Base-by-base conservation (phyloP, 2,797 vertebrate genomes). In the Tokudaia tokunoshimensis region DNA sequence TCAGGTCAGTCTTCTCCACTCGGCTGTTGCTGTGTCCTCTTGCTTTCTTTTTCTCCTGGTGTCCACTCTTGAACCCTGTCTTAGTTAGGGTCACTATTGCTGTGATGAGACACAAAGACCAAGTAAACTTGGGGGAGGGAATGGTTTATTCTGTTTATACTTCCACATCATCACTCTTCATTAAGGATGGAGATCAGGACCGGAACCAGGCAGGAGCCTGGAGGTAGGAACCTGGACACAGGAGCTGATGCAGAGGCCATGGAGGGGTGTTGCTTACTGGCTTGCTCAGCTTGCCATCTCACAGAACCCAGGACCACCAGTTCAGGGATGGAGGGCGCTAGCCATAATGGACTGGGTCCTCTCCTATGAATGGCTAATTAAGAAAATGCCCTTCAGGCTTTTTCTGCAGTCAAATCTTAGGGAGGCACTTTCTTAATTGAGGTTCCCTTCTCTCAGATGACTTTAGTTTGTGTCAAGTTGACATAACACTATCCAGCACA, bases 1-100 rank as follows among this genome's bases (percentile, higher is more conserved):
- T 65, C 3, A 0, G n/a, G 0, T 52, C 31, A 11, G 9, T 61
- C 67, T 47, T 55, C 52, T 47, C 34, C 7, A 3, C 37, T 31
- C 70, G 1, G 17, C 34, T 22, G 1, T 29, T 3, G 0, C 59
- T 24, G 61, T n/a, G 20, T 65, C 76, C 44, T 84, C 24, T 47
- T 50, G n/a, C 19, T 85, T 47, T 8, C 61, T 24, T 67, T 50
- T 31, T 11, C 44, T 91, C 55, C 17, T 89, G 9, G 11, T 44
- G 31, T 52, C 61, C 44, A 2, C 19, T 70, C 22, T 37, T 50
- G 24, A 52, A 50, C 15, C 11, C 29, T 34, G 31, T 50, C 61
- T 9, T 67, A 63, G 37, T 47, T 63, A 13, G 29, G 41, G 61
- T 13, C 31, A 24, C 83, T 61, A 8, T 14, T 50, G 41, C 63